A percentile compares a stretch with the other conserved stretches of the same genome.
Conservation (phyloP, 35 echinoderm and acorn worm genomes). For the Acanthaster planci region DNA sequence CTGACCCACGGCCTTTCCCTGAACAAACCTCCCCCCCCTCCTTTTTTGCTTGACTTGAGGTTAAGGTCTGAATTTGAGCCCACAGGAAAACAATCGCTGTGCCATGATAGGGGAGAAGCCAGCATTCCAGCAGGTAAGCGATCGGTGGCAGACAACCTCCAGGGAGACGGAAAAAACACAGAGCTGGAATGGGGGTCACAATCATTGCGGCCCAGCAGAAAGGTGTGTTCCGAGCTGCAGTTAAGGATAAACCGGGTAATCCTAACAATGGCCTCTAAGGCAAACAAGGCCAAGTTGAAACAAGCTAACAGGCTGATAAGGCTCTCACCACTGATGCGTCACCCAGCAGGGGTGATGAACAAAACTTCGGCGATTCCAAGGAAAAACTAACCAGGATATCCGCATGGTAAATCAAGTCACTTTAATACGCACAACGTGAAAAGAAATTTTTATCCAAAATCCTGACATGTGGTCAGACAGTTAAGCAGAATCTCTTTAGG, state of each 20-base stretch:
- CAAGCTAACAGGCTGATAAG: constrained; percentile 20
- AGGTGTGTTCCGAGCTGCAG: background rate
- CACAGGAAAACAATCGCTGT: background rate
- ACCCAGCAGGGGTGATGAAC: background rate
- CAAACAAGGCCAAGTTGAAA: constrained; percentile 26
- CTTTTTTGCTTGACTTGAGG: constrained; percentile 11
- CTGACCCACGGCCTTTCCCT: background rate
- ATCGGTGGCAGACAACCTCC: constrained; percentile 18
- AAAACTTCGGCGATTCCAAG: background rate
- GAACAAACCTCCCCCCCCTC: too few relatives aligned
- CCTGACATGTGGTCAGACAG: too few relatives aligned
- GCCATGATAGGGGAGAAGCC: constrained; percentile 7
- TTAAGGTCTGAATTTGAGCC: constrained; percentile 14
- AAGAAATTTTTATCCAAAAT: too few relatives aligned
- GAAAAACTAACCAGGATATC: too few relatives aligned
- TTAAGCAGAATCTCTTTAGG: too few relatives aligned
- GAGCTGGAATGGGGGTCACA: background rate
- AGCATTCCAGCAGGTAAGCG: background rate
- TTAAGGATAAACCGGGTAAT: background rate
- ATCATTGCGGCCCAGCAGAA: background rate
- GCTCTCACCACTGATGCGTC: background rate
- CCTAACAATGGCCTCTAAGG: background rate
- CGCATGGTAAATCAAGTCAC: too few relatives aligned
- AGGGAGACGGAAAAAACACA: constrained; percentile 10
- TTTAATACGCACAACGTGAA: too few relatives aligned